phyloP scores from a whole-genome alignment of 2,888 invertebrate species.

The Trichogramma evanescens region DNA sequence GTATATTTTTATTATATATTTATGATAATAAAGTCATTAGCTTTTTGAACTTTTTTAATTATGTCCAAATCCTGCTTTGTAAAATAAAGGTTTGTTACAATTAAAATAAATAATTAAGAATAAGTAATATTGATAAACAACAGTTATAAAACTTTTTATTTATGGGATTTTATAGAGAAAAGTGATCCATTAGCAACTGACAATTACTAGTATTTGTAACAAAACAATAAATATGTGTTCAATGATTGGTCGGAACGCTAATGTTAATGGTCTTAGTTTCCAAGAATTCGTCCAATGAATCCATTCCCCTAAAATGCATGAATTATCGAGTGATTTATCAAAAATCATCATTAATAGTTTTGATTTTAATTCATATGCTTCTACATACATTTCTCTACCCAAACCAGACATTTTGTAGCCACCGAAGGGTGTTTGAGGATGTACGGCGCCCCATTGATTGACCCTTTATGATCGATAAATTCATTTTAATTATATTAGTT shows the following conservation, averaged over 20 bases:
- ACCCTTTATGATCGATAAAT: constrained; percentile 51
- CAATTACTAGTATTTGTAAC: not conserved
- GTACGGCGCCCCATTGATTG: constrained; percentile 62
- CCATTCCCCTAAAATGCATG: constrained; percentile 57
- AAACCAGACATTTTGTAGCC: constrained; percentile 80
- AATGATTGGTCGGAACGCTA: constrained; percentile 22
- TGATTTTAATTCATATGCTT: not conserved
- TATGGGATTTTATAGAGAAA: too few relatives aligned
- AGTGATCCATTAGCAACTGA: not conserved
- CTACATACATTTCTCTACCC: constrained; percentile 59
- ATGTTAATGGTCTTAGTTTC: constrained; percentile 72
- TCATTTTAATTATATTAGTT: not conserved
- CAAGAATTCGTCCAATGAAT: constrained; percentile 66
- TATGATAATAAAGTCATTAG: too few relatives aligned
- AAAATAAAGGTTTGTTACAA: not conserved
- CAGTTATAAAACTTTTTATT: too few relatives aligned
- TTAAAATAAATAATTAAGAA: not conserved
- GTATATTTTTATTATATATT: too few relatives aligned
- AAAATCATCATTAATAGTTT: not conserved
- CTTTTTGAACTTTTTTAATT: too few relatives aligned
- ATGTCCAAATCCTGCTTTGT: too few relatives aligned
- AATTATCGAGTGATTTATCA: not conserved
- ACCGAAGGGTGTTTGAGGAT: constrained; percentile 73
- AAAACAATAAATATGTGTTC: not conserved
- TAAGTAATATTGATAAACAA: too few relatives aligned